Evolutionary conservation across 2,113 vertebrate species (phyloP).

Genomic region (Seriola rivoliana): DNA sequence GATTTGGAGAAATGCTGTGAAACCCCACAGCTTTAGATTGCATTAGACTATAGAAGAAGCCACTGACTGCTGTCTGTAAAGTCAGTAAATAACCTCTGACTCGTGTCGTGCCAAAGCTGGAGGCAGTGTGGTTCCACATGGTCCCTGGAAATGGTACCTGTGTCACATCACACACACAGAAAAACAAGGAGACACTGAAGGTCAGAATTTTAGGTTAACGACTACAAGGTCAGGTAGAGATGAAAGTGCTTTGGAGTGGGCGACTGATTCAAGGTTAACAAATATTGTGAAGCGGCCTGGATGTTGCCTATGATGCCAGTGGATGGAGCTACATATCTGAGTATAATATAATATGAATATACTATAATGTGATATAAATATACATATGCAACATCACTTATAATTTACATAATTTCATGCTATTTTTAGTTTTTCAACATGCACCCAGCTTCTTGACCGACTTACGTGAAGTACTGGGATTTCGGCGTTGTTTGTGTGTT

Average conservation of each 20-base stretch:
- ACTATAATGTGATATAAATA: background rate
- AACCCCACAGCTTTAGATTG: constrained; percentile 7
- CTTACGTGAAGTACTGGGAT: constrained; percentile 90
- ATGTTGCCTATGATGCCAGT: background rate
- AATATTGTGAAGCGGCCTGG: background rate
- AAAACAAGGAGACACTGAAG: background rate
- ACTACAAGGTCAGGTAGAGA: background rate
- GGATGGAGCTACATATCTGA: constrained; percentile 13
- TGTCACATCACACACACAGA: constrained; percentile 30
- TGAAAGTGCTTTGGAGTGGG: background rate
- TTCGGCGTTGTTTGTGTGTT: constrained; percentile 90
- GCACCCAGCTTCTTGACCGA: background rate
- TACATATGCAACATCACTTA: background rate
- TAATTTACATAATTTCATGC: background rate
- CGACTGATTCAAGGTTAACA: background rate
- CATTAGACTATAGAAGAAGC: constrained; percentile 31
- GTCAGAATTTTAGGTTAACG: constrained; percentile 5
- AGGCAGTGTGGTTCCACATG: constrained; percentile 91
- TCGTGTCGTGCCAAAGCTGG: constrained; percentile 89
- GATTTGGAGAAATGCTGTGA: constrained; percentile 26
- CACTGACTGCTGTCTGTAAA: constrained; percentile 5
- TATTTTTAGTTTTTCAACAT: background rate
- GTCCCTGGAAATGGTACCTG: constrained; percentile 95
- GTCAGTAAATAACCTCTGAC: constrained; percentile 81
- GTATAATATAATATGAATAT: too few relatives aligned